These are phyloP conservation scores for Achroia grisella DNA, from an alignment of 1,140 invertebrate genomes.

Conservation along the genomic window DNA sequence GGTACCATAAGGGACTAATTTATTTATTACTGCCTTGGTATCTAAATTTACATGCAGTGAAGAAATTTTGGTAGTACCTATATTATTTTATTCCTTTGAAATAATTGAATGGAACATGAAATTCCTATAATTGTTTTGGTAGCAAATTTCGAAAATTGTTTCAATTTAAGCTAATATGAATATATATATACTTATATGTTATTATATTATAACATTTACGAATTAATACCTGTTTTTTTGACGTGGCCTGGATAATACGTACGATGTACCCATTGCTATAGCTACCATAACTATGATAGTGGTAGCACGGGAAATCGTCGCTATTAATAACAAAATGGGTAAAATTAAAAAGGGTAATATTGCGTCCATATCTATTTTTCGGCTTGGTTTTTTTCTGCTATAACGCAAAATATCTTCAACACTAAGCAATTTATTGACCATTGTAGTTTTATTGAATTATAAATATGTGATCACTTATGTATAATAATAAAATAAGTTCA, in stretches of 20 bases:
- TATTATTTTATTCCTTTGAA: too few species aligned
- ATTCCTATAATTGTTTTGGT: neutral
- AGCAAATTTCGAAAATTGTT: too few species aligned
- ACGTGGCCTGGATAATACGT: conserved; percentile 75
- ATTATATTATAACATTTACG: neutral
- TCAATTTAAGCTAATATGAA: too few species aligned
- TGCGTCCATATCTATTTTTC: conserved; percentile 69
- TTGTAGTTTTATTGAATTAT: too few species aligned
- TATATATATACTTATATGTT: too few species aligned
- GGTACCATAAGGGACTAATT: too few species aligned
- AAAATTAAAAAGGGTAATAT: conserved; percentile 78
- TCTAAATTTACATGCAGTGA: too few species aligned
- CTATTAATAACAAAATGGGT: conserved; percentile 75
- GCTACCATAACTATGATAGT: conserved; percentile 76
- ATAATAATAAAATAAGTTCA: too few species aligned
- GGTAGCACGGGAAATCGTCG: conserved; percentile 75
- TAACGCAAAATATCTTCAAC: conserved; percentile 43
- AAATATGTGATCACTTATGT: too few species aligned
- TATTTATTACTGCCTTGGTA: too few species aligned
- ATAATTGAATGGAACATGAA: conserved; percentile 6
- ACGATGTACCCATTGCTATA: conserved; percentile 77
- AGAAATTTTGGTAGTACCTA: too few species aligned
- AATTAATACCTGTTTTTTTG: conserved; percentile 70
- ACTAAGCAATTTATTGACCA: conserved; percentile 6
- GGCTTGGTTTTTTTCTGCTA: conserved; percentile 34